Conservation (phyloP, 2,797 vertebrate species). For the Danio choprae region DNA sequence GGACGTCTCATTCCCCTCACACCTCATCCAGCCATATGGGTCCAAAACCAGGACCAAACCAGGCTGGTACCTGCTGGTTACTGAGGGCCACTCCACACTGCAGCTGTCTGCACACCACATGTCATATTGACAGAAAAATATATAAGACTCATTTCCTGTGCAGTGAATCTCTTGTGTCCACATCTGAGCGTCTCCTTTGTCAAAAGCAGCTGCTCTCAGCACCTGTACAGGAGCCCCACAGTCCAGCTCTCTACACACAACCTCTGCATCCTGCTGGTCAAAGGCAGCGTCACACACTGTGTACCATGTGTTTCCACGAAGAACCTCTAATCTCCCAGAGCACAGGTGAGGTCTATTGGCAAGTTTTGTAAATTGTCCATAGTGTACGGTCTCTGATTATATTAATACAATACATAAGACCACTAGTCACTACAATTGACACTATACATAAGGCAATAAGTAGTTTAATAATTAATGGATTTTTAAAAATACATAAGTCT, state of each 20-base stretch:
- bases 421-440: too few species aligned
- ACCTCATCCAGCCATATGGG: conserved; percentile 49
- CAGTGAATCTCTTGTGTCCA: conserved; percentile 72
- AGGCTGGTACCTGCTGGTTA: conserved; percentile 18
- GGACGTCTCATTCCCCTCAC: too few species aligned
- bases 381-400: background rate
- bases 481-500: too few species aligned
- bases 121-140: too few species aligned
- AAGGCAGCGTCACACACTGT: conserved; percentile 72
- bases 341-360: conserved; percentile 29
- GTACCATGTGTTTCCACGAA: conserved; percentile 66
- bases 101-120: conserved; percentile 57
- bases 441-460: too few species aligned
- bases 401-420: too few species aligned
- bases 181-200: conserved; percentile 61
- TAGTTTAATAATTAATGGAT: too few species aligned
- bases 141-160: conserved; percentile 63
- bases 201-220: conserved; percentile 60
- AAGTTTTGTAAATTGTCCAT: conserved; percentile 25
- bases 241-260: conserved; percentile 73
- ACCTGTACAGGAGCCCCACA: conserved; percentile 71
- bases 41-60: conserved; percentile 45
- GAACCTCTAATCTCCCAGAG: conserved; percentile 59
- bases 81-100: conserved; percentile 54
- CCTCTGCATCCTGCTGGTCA: conserved; percentile 72